Conservation (phyloP, 2,888 invertebrate species). For the Meliscaeva auricollis region DNA sequence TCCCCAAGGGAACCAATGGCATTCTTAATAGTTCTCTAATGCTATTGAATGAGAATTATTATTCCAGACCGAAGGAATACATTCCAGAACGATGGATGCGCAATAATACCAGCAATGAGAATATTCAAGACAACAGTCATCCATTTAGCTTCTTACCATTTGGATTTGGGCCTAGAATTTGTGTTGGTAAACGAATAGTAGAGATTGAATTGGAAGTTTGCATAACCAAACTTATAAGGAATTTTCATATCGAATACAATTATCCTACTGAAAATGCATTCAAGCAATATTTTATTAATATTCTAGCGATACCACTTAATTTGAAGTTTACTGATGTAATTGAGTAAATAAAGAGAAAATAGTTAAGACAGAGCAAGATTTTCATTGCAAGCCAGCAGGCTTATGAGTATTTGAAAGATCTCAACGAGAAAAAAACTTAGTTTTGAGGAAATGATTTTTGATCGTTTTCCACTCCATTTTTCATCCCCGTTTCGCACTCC, state of each 20-base stretch:
- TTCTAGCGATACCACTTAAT: constrained; percentile 74
- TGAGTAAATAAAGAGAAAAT: not conserved
- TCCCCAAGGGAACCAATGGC: constrained; percentile 86
- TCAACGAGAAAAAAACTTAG: no score
- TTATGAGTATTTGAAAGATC: no score
- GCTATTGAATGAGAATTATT: constrained; percentile 87
- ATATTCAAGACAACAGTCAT: constrained; percentile 64
- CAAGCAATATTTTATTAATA: constrained; percentile 77
- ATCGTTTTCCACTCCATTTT: no score
- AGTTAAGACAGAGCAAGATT: no score
- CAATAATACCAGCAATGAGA: constrained; percentile 58
- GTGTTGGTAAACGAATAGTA: constrained; percentile 89
- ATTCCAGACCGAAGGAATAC: constrained; percentile 86
- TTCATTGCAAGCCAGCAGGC: no score
- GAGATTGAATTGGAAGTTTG: constrained; percentile 88
- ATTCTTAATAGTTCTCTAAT: constrained; percentile 87
- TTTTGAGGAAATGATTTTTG: no score
- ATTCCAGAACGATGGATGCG: constrained; percentile 90
- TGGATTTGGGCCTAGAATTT: constrained; percentile 88
- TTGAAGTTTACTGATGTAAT: constrained; percentile 80
- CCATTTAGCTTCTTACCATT: constrained; percentile 88
- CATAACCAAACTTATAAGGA: constrained; percentile 82
- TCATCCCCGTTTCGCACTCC: no score
- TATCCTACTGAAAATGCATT: constrained; percentile 78
- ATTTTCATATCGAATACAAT: constrained; percentile 79